Percentiles rank a stretch among this genome's conserved stretches.
phyloP scores from a whole-genome alignment of 23 tunicate species.

The Trididemnum nubilum region DNA sequence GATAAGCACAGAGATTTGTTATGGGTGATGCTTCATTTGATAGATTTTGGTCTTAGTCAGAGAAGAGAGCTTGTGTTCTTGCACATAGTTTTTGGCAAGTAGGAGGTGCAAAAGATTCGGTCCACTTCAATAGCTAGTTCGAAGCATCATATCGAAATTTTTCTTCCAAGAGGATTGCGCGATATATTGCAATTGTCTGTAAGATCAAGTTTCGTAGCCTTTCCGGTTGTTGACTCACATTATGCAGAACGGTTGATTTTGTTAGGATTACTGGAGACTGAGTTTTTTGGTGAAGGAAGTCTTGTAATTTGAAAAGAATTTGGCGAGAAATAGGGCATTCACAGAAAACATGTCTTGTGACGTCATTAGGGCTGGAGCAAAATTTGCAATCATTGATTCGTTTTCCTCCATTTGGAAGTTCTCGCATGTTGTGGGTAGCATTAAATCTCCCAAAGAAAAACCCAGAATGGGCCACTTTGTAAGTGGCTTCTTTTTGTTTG shows the following conservation, averaged over 20 bases:
- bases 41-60: too few species aligned
- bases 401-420: background rate
- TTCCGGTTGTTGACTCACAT: too few species aligned
- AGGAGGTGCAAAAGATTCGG: too few species aligned
- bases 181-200: too few species aligned
- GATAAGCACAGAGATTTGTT: too few species aligned
- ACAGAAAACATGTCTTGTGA: constrained; percentile 3
- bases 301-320: background rate
- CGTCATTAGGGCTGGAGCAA: background rate
- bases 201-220: too few species aligned
- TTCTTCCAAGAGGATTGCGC: too few species aligned
- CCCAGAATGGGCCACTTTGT: background rate
- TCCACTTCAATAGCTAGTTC: too few species aligned
- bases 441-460: background rate
- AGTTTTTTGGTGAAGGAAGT: background rate
- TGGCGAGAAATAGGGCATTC: background rate
- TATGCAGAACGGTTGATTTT: background rate
- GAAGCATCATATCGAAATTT: too few species aligned
- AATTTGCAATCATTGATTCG: background rate
- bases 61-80: too few species aligned
- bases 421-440: background rate
- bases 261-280: background rate
- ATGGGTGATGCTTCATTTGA: too few species aligned
- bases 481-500: background rate
- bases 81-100: too few species aligned